Conservation (phyloP, 2,888 invertebrate genomes). For the Latheticus oryzae region DNA sequence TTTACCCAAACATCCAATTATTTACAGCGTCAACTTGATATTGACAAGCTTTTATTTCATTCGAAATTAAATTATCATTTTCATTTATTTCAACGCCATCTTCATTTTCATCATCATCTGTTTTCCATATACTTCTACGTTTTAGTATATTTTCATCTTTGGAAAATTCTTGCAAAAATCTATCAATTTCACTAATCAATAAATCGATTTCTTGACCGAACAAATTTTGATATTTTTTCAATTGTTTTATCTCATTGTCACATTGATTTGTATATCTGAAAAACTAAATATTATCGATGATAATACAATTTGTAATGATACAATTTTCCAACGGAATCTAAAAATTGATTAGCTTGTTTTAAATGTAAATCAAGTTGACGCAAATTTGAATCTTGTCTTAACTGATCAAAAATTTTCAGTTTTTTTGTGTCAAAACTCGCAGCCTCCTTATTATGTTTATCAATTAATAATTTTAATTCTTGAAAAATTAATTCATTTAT, state of each 20-base stretch:
- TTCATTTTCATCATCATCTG: conserved; percentile 40
- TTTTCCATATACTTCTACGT: conserved; percentile 49
- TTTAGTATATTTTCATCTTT: conserved; percentile 51
- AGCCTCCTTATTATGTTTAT: conserved; percentile 44
- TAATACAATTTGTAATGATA: no score
- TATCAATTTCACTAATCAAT: conserved; percentile 51
- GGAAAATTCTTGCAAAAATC: conserved; percentile 50
- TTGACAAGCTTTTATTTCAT: conserved; percentile 53
- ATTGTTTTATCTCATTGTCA: conserved; percentile 45
- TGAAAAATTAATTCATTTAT: conserved; percentile 48
- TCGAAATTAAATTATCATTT: conserved; percentile 51
- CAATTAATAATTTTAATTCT: conserved; percentile 51
- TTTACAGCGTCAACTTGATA: conserved; percentile 55
- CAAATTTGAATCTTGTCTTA: conserved; percentile 52
- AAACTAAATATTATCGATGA: not conserved
- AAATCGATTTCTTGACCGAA: conserved; percentile 49
- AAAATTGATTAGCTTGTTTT: conserved; percentile 41
- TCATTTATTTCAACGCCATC: conserved; percentile 18
- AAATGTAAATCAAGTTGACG: conserved; percentile 46
- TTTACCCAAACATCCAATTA: conserved; percentile 60
- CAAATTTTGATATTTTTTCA: conserved; percentile 49
- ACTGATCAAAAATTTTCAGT: conserved; percentile 52
- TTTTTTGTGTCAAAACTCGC: conserved; percentile 50
- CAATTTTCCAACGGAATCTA: conserved; percentile 48
- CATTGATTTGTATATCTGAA: conserved; percentile 44